Evolutionary conservation across 2,797 vertebrate species (phyloP), one percentile per base, ranked within the genome.

Genomic region (Taeniopygia guttata): DNA sequence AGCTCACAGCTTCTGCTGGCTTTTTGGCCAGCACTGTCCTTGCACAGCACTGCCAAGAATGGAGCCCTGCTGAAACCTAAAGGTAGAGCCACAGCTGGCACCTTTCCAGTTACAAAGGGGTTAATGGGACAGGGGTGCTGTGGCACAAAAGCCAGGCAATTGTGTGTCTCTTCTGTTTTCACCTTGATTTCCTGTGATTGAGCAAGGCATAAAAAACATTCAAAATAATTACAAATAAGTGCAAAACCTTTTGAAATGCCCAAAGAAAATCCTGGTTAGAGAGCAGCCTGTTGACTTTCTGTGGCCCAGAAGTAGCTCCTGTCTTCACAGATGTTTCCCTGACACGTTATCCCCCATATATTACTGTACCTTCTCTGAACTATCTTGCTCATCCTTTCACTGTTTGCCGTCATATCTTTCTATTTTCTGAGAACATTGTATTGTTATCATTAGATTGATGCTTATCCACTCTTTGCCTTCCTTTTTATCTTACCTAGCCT

Each of bases 401-500:
- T 90, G 55, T 94, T 95, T 94, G 83, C 86, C 92, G 87, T 89
- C 69, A 20, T 93, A 93, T 95, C 83, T 92, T 95, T 91, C 87
- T 75, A 91, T 93, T 94, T 92, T 92, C 93, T 91, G 87, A 93
- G 80, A 89, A 83, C 73, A 81, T 26, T 83, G 85, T 67, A 89
- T 93, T 96, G 96, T 95, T 96, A 94, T 90, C 89, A 96, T 96
- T 95, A 96, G 91, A 88, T 87, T 90, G 95, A 96, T 94, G 83
- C 74, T 95, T 96, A 96, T 96, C 95, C 80, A 55, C 73, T 79
- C 82, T 67, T 87, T 82, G 63, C 91, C 42, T 94, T 81, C 79
- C 52, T 91, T 94, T 94, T 91, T 90, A 94, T 96, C 83, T 96
- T 64, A 77, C 89, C 52, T 43, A 87, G 52, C 49, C 80, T 91